phyloP scores from a whole-genome alignment of 2,113 vertebrate species.

The Pteropus alecto region DNA sequence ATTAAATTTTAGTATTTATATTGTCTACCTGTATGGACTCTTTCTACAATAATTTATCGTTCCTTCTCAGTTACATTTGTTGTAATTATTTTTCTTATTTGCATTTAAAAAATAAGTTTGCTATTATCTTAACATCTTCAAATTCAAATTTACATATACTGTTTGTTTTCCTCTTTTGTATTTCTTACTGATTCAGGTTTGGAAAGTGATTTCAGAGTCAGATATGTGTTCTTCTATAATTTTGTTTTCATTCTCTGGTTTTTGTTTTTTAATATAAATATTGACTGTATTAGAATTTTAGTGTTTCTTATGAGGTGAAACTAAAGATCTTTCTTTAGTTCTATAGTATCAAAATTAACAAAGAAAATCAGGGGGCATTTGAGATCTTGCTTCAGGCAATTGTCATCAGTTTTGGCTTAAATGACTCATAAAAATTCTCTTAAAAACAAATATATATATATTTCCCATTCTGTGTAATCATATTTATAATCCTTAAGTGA shows the following conservation, averaged over 20 bases:
- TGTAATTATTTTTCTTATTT: not conserved
- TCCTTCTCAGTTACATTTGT: not conserved
- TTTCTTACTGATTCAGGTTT: not conserved
- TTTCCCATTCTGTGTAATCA: not conserved
- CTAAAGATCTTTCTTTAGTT: not conserved
- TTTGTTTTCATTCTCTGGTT: not conserved
- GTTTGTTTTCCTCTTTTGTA: not conserved
- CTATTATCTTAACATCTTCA: not conserved
- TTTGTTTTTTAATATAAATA: not conserved
- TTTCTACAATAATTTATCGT: not conserved
- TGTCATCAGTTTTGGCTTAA: too few relatives aligned
- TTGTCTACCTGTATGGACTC: not conserved
- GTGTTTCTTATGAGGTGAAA: not conserved
- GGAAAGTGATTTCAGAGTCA: not conserved
- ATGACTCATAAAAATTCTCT: too few relatives aligned
- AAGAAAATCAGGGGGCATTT: too few relatives aligned
- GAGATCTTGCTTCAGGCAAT: too few relatives aligned
- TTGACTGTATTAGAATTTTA: not conserved
- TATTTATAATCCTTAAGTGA: not conserved
- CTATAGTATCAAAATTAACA: not conserved
- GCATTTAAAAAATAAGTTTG: not conserved
- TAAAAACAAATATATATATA: too few relatives aligned
- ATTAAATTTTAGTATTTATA: not conserved
- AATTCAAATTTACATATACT: not conserved
- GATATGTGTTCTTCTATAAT: not conserved